Evolutionary conservation across 2,113 vertebrate genomes (phyloP).

Genomic region (Quiscalus mexicanus): DNA sequence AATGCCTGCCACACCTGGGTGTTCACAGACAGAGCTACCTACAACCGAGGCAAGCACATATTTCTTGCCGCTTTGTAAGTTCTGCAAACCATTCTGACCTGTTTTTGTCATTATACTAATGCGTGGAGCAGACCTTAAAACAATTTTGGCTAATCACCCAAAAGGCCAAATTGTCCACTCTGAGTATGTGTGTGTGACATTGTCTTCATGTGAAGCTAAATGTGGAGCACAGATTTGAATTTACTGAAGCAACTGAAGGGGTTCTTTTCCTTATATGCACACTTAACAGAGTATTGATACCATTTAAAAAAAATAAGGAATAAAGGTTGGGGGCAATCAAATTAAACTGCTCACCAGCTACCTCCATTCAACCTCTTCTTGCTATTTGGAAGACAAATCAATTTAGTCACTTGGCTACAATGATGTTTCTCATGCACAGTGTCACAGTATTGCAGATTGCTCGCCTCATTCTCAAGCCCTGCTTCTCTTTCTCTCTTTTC

Average conservation of each 20-base stretch:
- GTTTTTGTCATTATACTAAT: background rate
- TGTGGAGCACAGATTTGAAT: background rate
- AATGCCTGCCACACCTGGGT: background rate
- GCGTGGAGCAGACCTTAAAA: background rate
- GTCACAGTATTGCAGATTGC: background rate
- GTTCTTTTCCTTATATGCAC: background rate
- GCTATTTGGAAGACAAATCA: background rate
- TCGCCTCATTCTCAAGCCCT: background rate
- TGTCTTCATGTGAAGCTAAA: background rate
- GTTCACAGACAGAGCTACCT: background rate
- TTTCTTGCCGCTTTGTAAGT: conserved; percentile 1
- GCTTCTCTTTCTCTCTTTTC: background rate
- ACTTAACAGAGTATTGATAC: background rate
- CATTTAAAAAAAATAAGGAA: background rate
- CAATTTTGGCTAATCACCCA: background rate
- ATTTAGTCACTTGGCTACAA: background rate
- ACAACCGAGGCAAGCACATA: background rate
- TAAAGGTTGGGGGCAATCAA: background rate
- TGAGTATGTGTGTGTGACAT: background rate
- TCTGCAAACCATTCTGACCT: background rate
- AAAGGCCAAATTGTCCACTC: background rate
- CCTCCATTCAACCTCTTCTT: background rate
- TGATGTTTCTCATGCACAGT: background rate
- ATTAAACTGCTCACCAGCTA: background rate
- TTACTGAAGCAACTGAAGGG: background rate